These are phyloP conservation scores for Harpagoxenus sublaevis DNA, from an alignment of 2,888 invertebrate genomes.

Conservation along the genomic window DNA sequence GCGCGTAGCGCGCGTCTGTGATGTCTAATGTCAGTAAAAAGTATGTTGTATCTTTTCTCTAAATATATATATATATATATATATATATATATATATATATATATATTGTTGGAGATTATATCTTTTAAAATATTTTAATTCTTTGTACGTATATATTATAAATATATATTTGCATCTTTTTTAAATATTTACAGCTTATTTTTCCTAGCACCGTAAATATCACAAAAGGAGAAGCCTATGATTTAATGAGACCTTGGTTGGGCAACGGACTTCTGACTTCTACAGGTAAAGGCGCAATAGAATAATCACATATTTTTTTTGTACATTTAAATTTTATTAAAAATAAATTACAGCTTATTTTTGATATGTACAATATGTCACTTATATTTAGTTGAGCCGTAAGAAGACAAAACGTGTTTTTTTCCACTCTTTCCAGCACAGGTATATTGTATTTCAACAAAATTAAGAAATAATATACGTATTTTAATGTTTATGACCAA, in stretches of 20 bases:
- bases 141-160: no score
- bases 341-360: background rate
- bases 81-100: no score
- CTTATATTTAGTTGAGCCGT: background rate
- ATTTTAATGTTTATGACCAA: background rate
- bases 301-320: background rate
- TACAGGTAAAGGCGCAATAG: constrained; percentile 79
- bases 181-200: constrained; percentile 79
- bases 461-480: background rate
- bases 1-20: no score
- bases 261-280: constrained; percentile 87
- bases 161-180: background rate
- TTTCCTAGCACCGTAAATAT: constrained; percentile 86
- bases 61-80: background rate
- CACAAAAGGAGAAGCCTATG: constrained; percentile 86
- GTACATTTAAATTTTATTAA: no score
- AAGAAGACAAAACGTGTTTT: no score
- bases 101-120: background rate
- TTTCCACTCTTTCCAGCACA: no score
- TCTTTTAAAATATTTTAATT: no score
- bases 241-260: constrained; percentile 86
- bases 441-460: no score
- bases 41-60: background rate
- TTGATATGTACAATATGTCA: no score
- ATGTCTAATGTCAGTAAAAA: background rate